A percentile compares a stretch with the other conserved stretches of the same genome.
Conservation (phyloP, 2,113 vertebrate species). For the Bubo blakistoni region DNA sequence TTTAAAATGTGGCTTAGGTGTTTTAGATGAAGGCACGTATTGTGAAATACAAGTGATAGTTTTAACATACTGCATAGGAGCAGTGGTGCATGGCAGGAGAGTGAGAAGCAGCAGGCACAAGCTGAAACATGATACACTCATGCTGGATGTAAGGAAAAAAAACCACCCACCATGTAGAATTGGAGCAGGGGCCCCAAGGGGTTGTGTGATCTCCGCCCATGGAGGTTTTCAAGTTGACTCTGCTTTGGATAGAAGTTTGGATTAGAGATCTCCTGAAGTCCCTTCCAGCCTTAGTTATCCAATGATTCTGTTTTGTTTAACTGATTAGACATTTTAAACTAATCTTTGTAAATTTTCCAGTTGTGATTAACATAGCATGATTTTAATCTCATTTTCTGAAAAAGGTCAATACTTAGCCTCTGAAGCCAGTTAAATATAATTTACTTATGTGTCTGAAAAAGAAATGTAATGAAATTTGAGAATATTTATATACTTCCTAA, state of each 20-base stretch:
- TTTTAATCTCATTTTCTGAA: neutral
- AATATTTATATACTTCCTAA: fast-evolving
- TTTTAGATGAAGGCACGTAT: neutral
- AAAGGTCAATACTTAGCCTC: neutral
- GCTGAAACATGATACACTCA: neutral
- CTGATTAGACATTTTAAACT: neutral
- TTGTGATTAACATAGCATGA: neutral
- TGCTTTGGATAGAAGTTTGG: neutral
- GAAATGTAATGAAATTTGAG: neutral
- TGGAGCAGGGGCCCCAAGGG: neutral
- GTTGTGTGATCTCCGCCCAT: neutral
- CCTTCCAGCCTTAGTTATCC: neutral
- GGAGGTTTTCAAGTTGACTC: neutral
- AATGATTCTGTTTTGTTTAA: neutral
- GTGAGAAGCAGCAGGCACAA: neutral
- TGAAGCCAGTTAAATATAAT: neutral
- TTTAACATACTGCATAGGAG: neutral
- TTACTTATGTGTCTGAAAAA: neutral
- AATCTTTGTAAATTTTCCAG: neutral
- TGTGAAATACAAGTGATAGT: neutral
- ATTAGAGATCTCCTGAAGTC: neutral
- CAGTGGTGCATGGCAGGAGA: neutral
- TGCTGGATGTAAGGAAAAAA: neutral
- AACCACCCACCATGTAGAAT: neutral
- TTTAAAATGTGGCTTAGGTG: neutral